A percentile compares a stretch with the other conserved stretches of the same genome.
These are phyloP conservation scores for Hypselothyrea guttata DNA, from an alignment of 2,888 invertebrate genomes.

Conservation along the genomic window DNA sequence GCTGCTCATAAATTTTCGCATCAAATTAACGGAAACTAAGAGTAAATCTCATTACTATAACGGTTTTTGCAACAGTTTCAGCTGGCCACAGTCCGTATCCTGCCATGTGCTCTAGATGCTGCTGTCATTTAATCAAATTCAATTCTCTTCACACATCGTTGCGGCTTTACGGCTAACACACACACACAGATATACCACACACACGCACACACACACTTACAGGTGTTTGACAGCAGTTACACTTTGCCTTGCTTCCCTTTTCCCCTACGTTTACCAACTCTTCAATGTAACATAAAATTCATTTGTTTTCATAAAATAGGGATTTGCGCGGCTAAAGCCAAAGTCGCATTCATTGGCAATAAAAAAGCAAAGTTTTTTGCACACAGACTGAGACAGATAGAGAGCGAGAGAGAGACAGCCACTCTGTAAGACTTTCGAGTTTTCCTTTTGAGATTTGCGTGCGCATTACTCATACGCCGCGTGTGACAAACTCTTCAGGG, in stretches of 20 bases:
- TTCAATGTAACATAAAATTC: constrained; percentile 56
- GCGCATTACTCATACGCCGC: constrained; percentile 59
- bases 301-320: constrained; percentile 75
- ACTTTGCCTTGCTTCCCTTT: background rate
- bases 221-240: background rate
- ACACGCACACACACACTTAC: too few species aligned
- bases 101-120: constrained; percentile 6
- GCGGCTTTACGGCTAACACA: constrained; percentile 19
- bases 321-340: constrained; percentile 53
- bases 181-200: background rate
- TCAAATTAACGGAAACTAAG: constrained; percentile 20
- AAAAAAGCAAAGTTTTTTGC: constrained; percentile 34
- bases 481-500: constrained; percentile 56
- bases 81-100: background rate
- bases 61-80: background rate
- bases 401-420: background rate
- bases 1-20: constrained; percentile 12
- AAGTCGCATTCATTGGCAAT: constrained; percentile 49
- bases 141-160: constrained; percentile 59
- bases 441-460: constrained; percentile 21
- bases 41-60: constrained; percentile 20
- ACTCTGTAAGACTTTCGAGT: too few species aligned
- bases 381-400: background rate
- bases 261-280: background rate
- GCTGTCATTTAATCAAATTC: constrained; percentile 65